Conservation (phyloP, 2,113 vertebrate genomes). For the Coreoperca whiteheadi region DNA sequence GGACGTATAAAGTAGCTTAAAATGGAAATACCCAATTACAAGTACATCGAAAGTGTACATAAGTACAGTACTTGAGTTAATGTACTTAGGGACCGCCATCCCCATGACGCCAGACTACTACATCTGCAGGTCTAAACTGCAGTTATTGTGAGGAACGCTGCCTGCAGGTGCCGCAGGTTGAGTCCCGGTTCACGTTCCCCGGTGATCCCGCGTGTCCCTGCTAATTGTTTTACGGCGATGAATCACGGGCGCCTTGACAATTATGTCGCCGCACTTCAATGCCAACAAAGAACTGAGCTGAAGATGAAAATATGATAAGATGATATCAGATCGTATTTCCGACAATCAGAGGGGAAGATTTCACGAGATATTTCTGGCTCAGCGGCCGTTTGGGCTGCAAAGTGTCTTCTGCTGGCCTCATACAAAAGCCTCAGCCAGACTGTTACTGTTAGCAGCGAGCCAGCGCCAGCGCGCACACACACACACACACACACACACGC, state of each 20-base stretch:
- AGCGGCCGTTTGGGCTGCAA: background rate
- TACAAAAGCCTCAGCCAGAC: conserved; percentile 40
- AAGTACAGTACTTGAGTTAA: background rate
- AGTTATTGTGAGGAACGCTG: no score
- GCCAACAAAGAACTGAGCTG: background rate
- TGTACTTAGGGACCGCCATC: background rate
- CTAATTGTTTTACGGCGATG: background rate
- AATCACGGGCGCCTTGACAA: background rate
- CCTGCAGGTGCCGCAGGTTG: background rate
- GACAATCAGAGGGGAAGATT: background rate
- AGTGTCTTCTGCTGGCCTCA: conserved; percentile 27
- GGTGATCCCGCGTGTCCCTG: background rate
- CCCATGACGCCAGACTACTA: background rate
- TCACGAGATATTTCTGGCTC: conserved; percentile 9
- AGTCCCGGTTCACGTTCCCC: background rate
- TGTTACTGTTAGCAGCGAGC: conserved; percentile 40
- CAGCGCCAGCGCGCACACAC: conserved; percentile 12
- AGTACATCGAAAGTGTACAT: background rate
- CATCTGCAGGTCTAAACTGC: background rate
- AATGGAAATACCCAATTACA: background rate
- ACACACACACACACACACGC: background rate
- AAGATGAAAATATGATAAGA: background rate
- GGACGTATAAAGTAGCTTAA: background rate
- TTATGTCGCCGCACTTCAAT: background rate
- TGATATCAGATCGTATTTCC: background rate